phyloP scores from a whole-genome alignment of 2,888 invertebrate genomes.

The Spodoptera picta region DNA sequence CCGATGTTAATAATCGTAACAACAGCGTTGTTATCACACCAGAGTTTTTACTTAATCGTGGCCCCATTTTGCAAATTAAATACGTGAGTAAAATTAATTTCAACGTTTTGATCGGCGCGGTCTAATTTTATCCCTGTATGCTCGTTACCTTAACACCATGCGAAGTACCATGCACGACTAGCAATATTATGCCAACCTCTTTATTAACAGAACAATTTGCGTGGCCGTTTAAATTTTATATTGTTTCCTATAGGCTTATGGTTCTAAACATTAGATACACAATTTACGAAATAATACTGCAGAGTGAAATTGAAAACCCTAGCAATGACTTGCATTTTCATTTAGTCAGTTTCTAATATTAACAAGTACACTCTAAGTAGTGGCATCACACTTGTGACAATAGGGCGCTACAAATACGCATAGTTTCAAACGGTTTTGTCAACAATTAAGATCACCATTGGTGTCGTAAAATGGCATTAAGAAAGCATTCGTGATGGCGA shows the following conservation, averaged over 20 bases:
- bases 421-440: constrained; percentile 21
- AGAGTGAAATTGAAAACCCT: constrained; percentile 44
- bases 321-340: constrained; percentile 61
- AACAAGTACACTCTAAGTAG: constrained; percentile 70
- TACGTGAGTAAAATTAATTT: constrained; percentile 47
- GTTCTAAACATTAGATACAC: constrained; percentile 31
- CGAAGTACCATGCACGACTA: constrained; percentile 19
- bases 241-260: constrained; percentile 20
- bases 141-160: constrained; percentile 27
- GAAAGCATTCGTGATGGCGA: neutral
- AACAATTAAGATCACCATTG: constrained; percentile 11
- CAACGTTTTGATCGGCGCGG: constrained; percentile 29
- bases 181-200: constrained; percentile 5
- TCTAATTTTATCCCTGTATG: constrained; percentile 37
- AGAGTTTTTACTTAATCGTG: constrained; percentile 50
- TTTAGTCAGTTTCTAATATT: constrained; percentile 64
- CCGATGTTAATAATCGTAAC: constrained; percentile 41
- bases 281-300: constrained; percentile 45
- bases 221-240: constrained; percentile 21
- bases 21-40: constrained; percentile 46
- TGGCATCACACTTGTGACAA: constrained; percentile 56
- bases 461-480: constrained; percentile 18
- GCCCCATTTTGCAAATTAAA: constrained; percentile 49
- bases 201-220: constrained; percentile 29
- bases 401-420: constrained; percentile 14